These are phyloP conservation scores for Heteromormyrus szaboi DNA, from an alignment of 2,797 vertebrate genomes.

Conservation along the genomic window DNA sequence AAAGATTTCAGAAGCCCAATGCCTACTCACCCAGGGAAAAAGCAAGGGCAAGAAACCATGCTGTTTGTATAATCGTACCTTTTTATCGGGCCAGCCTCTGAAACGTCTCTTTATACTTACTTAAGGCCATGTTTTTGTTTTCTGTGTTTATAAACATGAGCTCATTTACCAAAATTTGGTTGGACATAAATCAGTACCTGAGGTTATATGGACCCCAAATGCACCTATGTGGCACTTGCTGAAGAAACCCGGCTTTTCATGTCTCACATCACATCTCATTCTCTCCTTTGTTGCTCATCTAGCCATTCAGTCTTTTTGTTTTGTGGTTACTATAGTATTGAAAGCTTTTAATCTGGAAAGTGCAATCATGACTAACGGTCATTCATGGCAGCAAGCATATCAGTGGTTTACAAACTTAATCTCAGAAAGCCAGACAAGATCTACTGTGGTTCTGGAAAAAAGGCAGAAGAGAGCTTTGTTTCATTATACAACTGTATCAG, in stretches of 20 bases:
- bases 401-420: not conserved
- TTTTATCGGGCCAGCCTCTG: not conserved
- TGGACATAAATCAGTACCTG: not conserved
- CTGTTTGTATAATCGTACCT: not conserved
- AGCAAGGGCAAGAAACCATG: not conserved
- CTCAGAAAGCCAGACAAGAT: not conserved
- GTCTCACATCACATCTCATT: not conserved
- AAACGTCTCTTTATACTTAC: not conserved
- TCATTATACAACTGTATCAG: not conserved
- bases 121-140: not conserved
- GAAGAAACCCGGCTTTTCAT: not conserved
- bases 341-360: not conserved
- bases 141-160: not conserved
- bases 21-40: not conserved
- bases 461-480: not conserved
- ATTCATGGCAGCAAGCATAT: not conserved
- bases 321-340: not conserved
- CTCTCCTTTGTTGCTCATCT: not conserved
- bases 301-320: not conserved
- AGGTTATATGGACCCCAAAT: not conserved
- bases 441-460: not conserved
- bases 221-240: not conserved
- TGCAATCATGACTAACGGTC: not conserved
- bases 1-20: not conserved
- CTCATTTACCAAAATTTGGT: not conserved